Conservation (phyloP, 2,888 invertebrate genomes). For the Neria commutata region DNA sequence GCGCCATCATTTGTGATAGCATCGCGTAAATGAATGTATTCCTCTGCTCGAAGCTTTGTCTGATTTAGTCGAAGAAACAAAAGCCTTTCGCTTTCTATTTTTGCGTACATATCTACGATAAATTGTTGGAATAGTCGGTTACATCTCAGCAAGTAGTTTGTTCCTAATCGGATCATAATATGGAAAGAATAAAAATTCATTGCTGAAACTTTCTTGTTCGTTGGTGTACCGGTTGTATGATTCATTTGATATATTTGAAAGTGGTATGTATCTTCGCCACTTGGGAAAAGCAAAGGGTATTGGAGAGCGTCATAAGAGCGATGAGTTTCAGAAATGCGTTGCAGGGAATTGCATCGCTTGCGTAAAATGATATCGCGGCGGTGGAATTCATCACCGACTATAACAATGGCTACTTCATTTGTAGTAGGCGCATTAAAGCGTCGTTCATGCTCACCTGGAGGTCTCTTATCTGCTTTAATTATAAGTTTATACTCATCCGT, state of each 20-base stretch:
- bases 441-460: background rate
- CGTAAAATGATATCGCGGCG: background rate
- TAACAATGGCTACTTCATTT: background rate
- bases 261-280: background rate
- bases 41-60: constrained; percentile 8
- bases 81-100: background rate
- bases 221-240: background rate
- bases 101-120: background rate
- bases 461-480: background rate
- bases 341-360: too few species aligned
- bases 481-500: constrained; percentile 46
- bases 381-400: background rate
- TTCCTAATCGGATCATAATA: background rate
- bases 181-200: background rate
- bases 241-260: background rate
- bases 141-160: background rate
- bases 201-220: background rate
- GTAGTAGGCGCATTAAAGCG: constrained; percentile 1
- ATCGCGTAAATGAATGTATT: constrained; percentile 12
- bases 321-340: background rate
- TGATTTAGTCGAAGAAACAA: background rate
- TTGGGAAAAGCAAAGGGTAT: background rate
- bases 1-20: constrained; percentile 10
- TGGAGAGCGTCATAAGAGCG: constrained; percentile 3
- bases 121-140: background rate